Evolutionary conservation across 2,888 invertebrate genomes (phyloP).

Genomic region (Gymnosoma rotundatum): DNA sequence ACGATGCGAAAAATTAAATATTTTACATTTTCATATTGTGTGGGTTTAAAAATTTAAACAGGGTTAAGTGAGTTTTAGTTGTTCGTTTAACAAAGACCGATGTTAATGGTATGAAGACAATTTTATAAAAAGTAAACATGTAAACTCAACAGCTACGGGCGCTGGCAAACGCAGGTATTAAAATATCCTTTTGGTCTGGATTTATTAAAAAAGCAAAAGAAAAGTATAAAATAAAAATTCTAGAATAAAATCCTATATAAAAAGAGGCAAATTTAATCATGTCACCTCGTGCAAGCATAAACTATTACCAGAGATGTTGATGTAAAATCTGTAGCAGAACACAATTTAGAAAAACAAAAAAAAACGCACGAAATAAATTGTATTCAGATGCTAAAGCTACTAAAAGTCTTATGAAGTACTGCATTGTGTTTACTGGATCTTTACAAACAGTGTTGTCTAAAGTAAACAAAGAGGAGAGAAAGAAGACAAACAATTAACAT

Average conservation of each 20-base stretch:
- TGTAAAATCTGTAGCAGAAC: neutral
- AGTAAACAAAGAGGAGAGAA: neutral
- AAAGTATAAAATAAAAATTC: neutral
- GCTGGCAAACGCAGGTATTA: slow-evolving; percentile 31
- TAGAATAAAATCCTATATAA: neutral
- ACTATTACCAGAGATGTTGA: neutral
- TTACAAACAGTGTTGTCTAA: neutral
- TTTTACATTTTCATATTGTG: slow-evolving; percentile 40
- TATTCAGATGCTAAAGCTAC: neutral
- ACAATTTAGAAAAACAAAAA: neutral
- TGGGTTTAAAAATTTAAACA: slow-evolving; percentile 20
- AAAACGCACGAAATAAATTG: neutral
- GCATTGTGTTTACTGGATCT: neutral
- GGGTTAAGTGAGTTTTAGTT: slow-evolving; percentile 57
- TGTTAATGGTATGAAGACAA: slow-evolving; percentile 6
- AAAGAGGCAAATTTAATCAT: neutral
- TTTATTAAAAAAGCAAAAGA: slow-evolving; percentile 26
- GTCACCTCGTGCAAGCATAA: neutral
- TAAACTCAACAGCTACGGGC: neutral
- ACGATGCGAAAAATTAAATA: slow-evolving; percentile 63
- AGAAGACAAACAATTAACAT: neutral
- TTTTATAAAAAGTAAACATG: neutral
- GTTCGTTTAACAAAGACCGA: slow-evolving; percentile 45
- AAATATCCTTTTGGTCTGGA: slow-evolving; percentile 44
- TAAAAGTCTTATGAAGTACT: neutral